Percentiles rank a stretch among this genome's conserved stretches.
Evolutionary conservation across 1,140 invertebrate species (phyloP).

Genomic region (Lethrus apterus): DNA sequence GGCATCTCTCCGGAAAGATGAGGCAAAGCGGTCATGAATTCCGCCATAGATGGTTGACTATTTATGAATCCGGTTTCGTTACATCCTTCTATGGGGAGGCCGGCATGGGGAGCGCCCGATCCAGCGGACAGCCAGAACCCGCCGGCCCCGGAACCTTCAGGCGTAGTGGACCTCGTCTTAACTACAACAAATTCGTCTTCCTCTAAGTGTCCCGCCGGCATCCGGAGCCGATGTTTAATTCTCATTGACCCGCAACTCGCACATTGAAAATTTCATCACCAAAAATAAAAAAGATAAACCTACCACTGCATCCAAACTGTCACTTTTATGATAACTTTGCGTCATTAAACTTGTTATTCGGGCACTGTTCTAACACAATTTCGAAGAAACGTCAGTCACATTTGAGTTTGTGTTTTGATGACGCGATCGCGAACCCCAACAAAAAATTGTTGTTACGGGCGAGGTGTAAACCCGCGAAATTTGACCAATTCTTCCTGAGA

Average conservation of each 20-base stretch:
- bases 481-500: constrained; percentile 25
- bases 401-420: too few relatives aligned
- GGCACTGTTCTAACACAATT: too few relatives aligned
- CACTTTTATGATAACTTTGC: too few relatives aligned
- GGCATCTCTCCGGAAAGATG: constrained; percentile 52
- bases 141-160: constrained; percentile 31
- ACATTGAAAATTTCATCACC: too few relatives aligned
- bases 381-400: too few relatives aligned
- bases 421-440: too few relatives aligned
- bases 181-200: constrained; percentile 41
- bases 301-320: constrained; percentile 12
- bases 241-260: constrained; percentile 30
- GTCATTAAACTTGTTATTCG: too few relatives aligned
- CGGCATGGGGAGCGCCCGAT: constrained; percentile 30
- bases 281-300: too few relatives aligned
- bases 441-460: too few relatives aligned
- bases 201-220: constrained; percentile 40
- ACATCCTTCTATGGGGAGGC: constrained; percentile 36
- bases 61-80: constrained; percentile 85
- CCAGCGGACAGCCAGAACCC: constrained; percentile 40
- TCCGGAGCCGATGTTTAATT: constrained; percentile 37
- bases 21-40: constrained; percentile 78
- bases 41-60: constrained; percentile 87
- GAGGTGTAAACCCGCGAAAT: constrained; percentile 22
- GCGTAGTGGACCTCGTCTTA: constrained; percentile 41